Percentiles rank a stretch among this genome's conserved stretches.
Conservation (phyloP, 2,797 vertebrate genomes). For the Poliocrania exsul region DNA sequence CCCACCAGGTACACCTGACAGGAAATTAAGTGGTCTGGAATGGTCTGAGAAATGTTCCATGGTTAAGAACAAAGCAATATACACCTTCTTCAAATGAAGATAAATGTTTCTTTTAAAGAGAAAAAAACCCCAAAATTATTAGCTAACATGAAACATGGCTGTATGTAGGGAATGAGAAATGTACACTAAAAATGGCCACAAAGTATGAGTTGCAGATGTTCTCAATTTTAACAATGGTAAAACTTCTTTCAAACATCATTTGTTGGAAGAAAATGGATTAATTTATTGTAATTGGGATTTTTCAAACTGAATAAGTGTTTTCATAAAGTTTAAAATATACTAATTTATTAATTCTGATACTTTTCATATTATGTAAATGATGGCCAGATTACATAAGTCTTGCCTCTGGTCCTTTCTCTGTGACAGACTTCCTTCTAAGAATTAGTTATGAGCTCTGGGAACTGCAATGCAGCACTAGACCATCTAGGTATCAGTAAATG, state of each 20-base stretch:
- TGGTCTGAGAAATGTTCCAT: background rate
- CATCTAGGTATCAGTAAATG: background rate
- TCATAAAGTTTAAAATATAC: background rate
- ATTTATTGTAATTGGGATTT: background rate
- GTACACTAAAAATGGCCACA: background rate
- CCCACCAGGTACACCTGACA: background rate
- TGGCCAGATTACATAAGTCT: background rate
- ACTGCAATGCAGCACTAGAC: background rate
- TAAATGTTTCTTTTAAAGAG: background rate
- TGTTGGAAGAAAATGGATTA: background rate
- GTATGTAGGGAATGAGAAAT: background rate
- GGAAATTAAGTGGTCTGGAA: slow-evolving; percentile 34
- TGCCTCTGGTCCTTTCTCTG: background rate
- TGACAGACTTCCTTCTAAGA: background rate
- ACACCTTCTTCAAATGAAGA: slow-evolving; percentile 6
- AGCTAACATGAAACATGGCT: background rate
- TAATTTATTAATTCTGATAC: slow-evolving; percentile 8
- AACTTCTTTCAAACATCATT: background rate
- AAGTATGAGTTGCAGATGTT: background rate
- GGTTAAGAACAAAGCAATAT: background rate
- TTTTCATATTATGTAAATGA: background rate
- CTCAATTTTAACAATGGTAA: background rate
- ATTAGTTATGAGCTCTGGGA: background rate
- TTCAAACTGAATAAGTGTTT: background rate
- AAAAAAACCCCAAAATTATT: background rate